Conservation (phyloP, 2,113 vertebrate species). For the Mustelus asterias region DNA sequence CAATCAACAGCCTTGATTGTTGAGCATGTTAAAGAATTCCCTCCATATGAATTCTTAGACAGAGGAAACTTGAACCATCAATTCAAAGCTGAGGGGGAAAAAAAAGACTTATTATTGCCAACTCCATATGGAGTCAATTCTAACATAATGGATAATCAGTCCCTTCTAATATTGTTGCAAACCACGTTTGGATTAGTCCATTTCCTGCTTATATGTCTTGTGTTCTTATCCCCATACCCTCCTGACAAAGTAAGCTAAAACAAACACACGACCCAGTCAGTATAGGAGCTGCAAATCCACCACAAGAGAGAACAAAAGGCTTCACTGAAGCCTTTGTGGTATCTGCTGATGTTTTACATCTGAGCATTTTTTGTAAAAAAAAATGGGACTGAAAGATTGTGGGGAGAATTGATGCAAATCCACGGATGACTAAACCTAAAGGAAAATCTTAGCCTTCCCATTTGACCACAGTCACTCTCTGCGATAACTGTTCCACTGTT, state of each 20-base stretch:
- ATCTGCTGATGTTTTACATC: slow-evolving; percentile 89
- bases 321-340: slow-evolving; percentile 78
- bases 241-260: slow-evolving; percentile 73
- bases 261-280: slow-evolving; percentile 67
- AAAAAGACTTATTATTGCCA: slow-evolving; percentile 66
- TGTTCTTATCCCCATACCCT: slow-evolving; percentile 67
- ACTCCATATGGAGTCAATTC: slow-evolving; percentile 73
- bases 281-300: slow-evolving; percentile 65
- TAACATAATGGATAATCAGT: slow-evolving; percentile 77
- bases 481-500: slow-evolving; percentile 23
- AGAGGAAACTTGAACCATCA: slow-evolving; percentile 24
- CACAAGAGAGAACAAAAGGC: slow-evolving; percentile 83
- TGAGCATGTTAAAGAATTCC: slow-evolving; percentile 22
- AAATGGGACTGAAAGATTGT: slow-evolving; percentile 88
- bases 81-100: slow-evolving; percentile 41
- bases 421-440: slow-evolving; percentile 76
- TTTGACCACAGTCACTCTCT: not conserved
- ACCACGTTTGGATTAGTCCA: slow-evolving; percentile 72
- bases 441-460: slow-evolving; percentile 59
- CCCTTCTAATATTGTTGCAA: slow-evolving; percentile 76
- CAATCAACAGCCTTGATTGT: slow-evolving; percentile 1
- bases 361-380: slow-evolving; percentile 56
- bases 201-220: slow-evolving; percentile 79
- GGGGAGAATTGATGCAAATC: slow-evolving; percentile 77
- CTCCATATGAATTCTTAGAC: not conserved